phyloP scores from a whole-genome alignment of 2,113 vertebrate species.

The Lontra canadensis region DNA sequence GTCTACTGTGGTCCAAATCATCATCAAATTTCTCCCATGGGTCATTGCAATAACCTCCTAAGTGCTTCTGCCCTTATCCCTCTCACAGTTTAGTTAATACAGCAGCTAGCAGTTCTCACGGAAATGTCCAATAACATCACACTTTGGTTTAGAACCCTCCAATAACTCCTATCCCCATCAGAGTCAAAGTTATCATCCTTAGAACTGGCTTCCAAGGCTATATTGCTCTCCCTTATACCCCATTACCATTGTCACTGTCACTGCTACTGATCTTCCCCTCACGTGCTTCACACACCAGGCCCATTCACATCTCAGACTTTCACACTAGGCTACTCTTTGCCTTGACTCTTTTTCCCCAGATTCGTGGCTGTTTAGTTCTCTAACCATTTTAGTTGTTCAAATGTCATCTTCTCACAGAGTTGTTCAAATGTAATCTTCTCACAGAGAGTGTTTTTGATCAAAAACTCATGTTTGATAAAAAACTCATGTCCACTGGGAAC shows the following conservation, averaged over 20 bases:
- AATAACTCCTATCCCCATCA: background rate
- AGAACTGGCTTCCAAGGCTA: background rate
- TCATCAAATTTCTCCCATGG: background rate
- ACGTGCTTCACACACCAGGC: background rate
- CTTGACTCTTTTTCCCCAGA: background rate
- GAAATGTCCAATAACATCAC: background rate
- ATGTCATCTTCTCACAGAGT: background rate
- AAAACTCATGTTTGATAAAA: background rate
- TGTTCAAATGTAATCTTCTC: background rate
- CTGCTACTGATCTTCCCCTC: background rate
- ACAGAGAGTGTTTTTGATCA: background rate
- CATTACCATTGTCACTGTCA: background rate
- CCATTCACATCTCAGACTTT: background rate
- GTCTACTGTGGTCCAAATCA: background rate
- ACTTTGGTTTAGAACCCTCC: background rate
- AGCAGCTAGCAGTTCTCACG: background rate
- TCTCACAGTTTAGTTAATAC: background rate
- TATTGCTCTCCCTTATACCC: background rate
- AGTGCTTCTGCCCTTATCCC: background rate
- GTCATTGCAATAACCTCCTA: background rate
- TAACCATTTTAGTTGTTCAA: background rate
- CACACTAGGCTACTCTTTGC: background rate
- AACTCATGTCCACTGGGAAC: background rate
- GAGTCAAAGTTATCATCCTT: background rate
- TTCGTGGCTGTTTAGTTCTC: background rate